Percentiles rank a stretch among this genome's conserved stretches.
Conservation (phyloP, 2,113 vertebrate species). For the Cacatua alba region DNA sequence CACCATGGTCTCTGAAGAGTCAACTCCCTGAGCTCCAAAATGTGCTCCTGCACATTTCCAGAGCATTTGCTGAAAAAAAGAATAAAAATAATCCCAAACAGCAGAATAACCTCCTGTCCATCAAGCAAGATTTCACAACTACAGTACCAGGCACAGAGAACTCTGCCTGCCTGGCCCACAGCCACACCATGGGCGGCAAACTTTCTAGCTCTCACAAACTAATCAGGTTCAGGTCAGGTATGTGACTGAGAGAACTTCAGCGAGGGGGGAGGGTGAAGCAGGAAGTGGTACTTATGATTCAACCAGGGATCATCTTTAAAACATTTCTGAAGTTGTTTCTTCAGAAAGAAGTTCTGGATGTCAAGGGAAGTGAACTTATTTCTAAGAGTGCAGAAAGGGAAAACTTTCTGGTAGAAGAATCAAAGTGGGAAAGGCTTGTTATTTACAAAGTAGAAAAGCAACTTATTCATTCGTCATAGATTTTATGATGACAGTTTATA, state of each 20-base stretch:
- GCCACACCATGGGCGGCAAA: slow-evolving; percentile 25
- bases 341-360: not conserved
- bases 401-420: not conserved
- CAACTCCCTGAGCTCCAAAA: not conserved
- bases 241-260: slow-evolving; percentile 14
- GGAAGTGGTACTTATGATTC: slow-evolving; percentile 14
- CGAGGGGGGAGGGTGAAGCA: slow-evolving; percentile 12
- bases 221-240: slow-evolving; percentile 57
- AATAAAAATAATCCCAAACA: not conserved
- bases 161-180: slow-evolving; percentile 56
- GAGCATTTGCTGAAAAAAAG: not conserved
- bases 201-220: slow-evolving; percentile 33
- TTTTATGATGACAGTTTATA: not conserved
- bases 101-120: slow-evolving; percentile 26
- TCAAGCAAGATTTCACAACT: slow-evolving; percentile 53
- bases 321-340: not conserved
- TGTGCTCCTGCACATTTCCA: slow-evolving; percentile 9
- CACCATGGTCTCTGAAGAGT: not conserved
- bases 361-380: not conserved
- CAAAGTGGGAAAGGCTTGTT: not conserved
- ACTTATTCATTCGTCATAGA: not conserved
- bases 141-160: slow-evolving; percentile 66
- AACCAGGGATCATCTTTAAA: slow-evolving; percentile 20
- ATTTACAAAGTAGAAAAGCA: not conserved
- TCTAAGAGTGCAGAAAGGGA: not conserved